phyloP scores from a whole-genome alignment of 2,113 vertebrate species.

The Psittacus erithacus region DNA sequence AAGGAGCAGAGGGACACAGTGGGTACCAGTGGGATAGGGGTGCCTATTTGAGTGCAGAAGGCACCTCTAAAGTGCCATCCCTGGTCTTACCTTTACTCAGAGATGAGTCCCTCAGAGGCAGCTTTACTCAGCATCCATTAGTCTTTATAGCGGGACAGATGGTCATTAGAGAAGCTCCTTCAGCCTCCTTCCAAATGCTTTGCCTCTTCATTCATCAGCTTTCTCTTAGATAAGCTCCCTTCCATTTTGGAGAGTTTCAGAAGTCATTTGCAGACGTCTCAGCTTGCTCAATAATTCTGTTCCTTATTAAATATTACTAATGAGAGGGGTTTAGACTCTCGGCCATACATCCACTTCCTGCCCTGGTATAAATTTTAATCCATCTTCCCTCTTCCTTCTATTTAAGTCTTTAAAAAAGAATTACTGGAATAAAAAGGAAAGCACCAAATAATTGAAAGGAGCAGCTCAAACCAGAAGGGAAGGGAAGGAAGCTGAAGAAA shows the following conservation, averaged over 20 bases:
- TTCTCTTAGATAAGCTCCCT: not conserved
- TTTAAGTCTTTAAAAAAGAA: not conserved
- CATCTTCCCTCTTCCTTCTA: not conserved
- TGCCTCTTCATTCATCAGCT: not conserved
- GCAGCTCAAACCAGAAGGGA: not conserved
- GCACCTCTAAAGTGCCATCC: not conserved
- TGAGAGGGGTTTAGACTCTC: not conserved
- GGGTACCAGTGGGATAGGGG: not conserved
- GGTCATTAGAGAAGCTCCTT: not conserved
- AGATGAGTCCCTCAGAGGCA: not conserved
- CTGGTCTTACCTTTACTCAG: not conserved
- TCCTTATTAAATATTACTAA: conserved; percentile 41
- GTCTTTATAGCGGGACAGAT: not conserved
- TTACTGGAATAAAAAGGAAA: conserved; percentile 24
- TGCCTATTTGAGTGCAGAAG: not conserved
- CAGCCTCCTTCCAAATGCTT: not conserved
- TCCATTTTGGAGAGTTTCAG: not conserved
- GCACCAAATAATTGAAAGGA: conserved; percentile 19
- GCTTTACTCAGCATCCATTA: not conserved
- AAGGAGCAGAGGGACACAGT: accelerated
- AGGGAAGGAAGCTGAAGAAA: not conserved
- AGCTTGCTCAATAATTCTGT: not conserved
- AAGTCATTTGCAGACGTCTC: conserved; percentile 3
- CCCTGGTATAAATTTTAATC: not conserved
- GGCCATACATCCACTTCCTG: not conserved